Base-by-base conservation (phyloP, 2,888 invertebrate species). In the Pegoplata infirma region DNA sequence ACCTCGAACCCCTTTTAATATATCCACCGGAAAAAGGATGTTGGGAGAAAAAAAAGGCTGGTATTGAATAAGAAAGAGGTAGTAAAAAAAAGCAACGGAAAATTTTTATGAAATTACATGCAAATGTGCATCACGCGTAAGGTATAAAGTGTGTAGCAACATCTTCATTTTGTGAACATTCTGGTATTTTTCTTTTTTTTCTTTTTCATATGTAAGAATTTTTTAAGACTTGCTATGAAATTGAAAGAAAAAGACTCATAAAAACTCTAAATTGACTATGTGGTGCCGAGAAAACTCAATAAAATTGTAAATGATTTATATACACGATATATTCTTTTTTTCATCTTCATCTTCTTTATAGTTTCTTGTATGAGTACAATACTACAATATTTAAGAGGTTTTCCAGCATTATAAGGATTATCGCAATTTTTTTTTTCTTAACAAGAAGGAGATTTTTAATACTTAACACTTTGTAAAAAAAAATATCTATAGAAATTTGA, bases 271-370 rank as follows among this genome's bases (percentile, higher is more conserved):
- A 78, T 73, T 78, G 73, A 53, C 68, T 73, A 69, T 73, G 68
- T 78, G 77, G 77, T 73, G 73, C 77, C 77, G 73, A 49, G 53
- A 68, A 78, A 78, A 64, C 64, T 69, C 77, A 73, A 78, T 78
- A 73, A 78, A 78, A 73, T 64, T 58, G 47, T 64, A 78, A 78
- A 68, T 73, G 53, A 78, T 73, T 78, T 78, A 73, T 73, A 63
- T 21, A 32, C 21, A 51, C 47, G 10, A n/a, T n/a, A n/a, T 58
- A 10, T 51, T 21, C 36, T 21, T 40, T 36, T 44, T n/a, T 16
- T 17, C 10, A 12, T 40, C 19, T 59, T 44, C n/a, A n/a, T n/a
- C n/a, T n/a, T n/a, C n/a, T n/a, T n/a, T n/a, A n/a, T n/a, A n/a
- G n/a, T n/a, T n/a, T n/a, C 6, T 56, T 28, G 10, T n/a, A 12